phyloP scores from a whole-genome alignment of 2,113 vertebrate species.

The Corythornis vintsioides region DNA sequence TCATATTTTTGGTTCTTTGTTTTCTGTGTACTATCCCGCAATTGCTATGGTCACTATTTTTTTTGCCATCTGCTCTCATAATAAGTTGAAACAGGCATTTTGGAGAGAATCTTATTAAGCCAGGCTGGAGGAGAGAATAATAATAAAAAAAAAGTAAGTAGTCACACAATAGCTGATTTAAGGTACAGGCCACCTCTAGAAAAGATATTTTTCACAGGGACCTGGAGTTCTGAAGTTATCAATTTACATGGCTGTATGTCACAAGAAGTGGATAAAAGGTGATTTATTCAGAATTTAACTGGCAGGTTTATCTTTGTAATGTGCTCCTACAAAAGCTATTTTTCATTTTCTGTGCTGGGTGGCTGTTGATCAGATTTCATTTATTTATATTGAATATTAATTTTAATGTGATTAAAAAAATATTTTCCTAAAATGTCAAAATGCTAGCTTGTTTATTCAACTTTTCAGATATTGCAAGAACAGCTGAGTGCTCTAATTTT shows the following conservation, averaged over 20 bases:
- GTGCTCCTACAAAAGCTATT: conserved; percentile 51
- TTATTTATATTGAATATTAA: conserved; percentile 67
- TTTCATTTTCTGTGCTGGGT: conserved; percentile 56
- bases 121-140: not conserved
- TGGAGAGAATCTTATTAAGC: conserved; percentile 50
- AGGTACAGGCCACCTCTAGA: conserved; percentile 8
- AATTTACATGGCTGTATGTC: not conserved
- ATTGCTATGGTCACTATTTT: conserved; percentile 6
- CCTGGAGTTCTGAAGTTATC: conserved; percentile 39
- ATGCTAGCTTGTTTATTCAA: conserved; percentile 65
- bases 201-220: conserved; percentile 43
- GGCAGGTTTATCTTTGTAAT: conserved; percentile 42
- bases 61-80: conserved; percentile 39
- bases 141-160: conserved; percentile 8
- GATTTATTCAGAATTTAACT: conserved; percentile 67
- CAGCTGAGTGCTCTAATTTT: conserved; percentile 57
- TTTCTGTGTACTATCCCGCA: not conserved
- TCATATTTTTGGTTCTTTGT: not conserved
- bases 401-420: conserved; percentile 34
- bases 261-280: conserved; percentile 52
- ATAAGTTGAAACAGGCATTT: conserved; percentile 53
- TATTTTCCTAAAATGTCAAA: conserved; percentile 63
- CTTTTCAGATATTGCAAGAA: conserved; percentile 55
- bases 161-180: conserved; percentile 34
- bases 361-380: conserved; percentile 65